Evolutionary conservation across 2,888 invertebrate genomes (phyloP), one percentile per base, ranked within the genome.

Genomic region (Rhogogaster chlorosoma): DNA sequence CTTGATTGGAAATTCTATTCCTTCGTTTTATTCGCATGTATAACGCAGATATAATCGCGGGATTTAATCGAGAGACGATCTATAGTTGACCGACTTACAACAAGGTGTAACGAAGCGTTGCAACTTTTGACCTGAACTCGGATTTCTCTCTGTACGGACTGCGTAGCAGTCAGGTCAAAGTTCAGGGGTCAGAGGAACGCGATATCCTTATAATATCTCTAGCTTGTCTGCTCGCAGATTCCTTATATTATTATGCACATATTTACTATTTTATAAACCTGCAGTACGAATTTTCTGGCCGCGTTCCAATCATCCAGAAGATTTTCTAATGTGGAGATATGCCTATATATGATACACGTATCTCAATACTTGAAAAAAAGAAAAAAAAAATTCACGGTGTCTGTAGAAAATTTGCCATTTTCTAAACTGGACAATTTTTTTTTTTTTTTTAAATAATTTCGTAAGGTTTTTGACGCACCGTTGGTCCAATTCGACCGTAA

Each of bases 101-200:
- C 29, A 77, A 77, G 77, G 77, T 77, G 77, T 53, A 83, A 42
- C 83, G 83, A 83, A 83, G 67, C 82, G 61, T 67, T 42, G 42
- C 83, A 32, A 61, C 61, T 38, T 80, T 64, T 64, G 80, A 80
- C 83, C 67, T 32, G 83, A 45, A 61, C 83, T 36, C 67, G 29
- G 83, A 83, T 80, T 80, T 80, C 80, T 80, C 80, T 80, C 83
- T 38, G 61, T 26, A 67, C 83, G 83, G 83, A 18, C 83, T 45
- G 67, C 22, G n/a, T 38, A 29, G 67, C 83, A 83, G 67, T n/a
- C 18, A 26, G 83, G 83, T 64, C 83, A 83, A 42, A 67, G 83
- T 61, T 83, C 67, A 83, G 67, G 32, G 67, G 49, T 70, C 67
- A 32, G 0, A 45, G 49, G 29, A 38, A 67, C 45, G n/a, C 18